Evolutionary conservation across 2,888 invertebrate species (phyloP), one percentile per base, ranked within the genome.

Genomic region (Acrobasis consociella): DNA sequence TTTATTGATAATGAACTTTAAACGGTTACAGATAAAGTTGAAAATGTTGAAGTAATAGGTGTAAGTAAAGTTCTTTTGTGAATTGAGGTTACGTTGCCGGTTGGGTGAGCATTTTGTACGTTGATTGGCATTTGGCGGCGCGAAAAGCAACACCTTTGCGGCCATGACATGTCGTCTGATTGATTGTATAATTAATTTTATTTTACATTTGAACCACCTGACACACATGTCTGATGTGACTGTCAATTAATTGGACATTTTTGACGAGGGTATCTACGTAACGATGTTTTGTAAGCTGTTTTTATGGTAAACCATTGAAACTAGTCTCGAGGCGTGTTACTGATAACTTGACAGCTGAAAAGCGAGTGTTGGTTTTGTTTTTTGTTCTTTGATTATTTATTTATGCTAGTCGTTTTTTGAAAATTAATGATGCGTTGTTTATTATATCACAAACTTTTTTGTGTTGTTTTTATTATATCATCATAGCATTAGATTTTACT

Each of bases 111-210:
- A 83, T 86, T 89, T 88, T 84, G 83, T 82, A 78, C 82, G 81
- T 85, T 87, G 89, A 89, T 87, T 89, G 89, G 85, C 89, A 87
- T 86, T 87, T 85, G 78, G 83, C 86, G 83, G 89, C 83, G 90
- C 89, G 86, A 90, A 89, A 89, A 87, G 87, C 85, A 87, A 89
- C 91, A 91, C 89, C 89, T 89, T 82, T 78, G 78, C 82, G 88
- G 82, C 87, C 88, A 72, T 87, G 90, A 87, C 89, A 85, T 82
- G 85, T 85, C 85, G 75, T 80, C 81, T 85, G 89, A 89, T 89
- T 90, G 89, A 91, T 90, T 90, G 89, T 87, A 89, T 90, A 89
- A 90, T 91, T 91, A 91, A 91, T 91, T 91, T 86, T 82, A 81
- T 87, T 88, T 87, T 83, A 85, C 86, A 86, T 86, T 87, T 81